Base-by-base conservation (phyloP, 1,140 invertebrate genomes). In the Ceratosolen solmsi region DNA sequence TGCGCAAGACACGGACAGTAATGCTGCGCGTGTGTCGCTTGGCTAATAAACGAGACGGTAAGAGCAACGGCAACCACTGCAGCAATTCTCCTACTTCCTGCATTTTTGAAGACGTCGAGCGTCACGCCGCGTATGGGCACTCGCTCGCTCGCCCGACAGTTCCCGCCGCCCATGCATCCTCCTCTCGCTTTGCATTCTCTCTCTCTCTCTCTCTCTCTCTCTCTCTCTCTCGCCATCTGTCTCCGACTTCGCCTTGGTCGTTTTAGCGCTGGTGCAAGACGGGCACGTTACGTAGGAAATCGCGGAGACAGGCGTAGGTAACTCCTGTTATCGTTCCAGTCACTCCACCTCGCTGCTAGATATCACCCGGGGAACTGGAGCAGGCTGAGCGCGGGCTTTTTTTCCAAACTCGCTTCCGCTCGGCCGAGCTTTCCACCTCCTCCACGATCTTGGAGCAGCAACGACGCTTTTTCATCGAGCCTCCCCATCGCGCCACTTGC, bases 101-200 rank as follows among this genome's bases (percentile, higher is more conserved):
- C 84, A 90, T 90, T 91, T 91, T 90, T 89, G 85, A 89, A 87
- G 87, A 88, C 85, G 85, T 82, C 86, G 85, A 74, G 74, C 84
- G 86, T 80, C 81, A 80, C 85, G 82, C 84, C 84, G 63, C 15
- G 63, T 70, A 71, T 54, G 80, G 74, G 58, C 80, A 77, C 65
- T 82, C 73, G 80, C 54, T 30, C 54, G 74, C 63, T 15, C 76
- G 46, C 30, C 51, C 74, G 13, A 36, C 27, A 36, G 63, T 56
- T 79, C 82, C 83, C 78, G 86, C 86, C 89, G 89, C 86, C 87
- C 87, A 87, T 88, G 81, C 88, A 86, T 87, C 85, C 86, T 86
- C 84, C 86, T 80, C 38, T 49, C 49, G 60, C 72, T 81, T 73
- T 73, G 79, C 54, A 73, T 80, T 68, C 80, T 73, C 79, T 80